Percentiles rank a stretch among this genome's conserved stretches.
phyloP scores from a whole-genome alignment of 2,113 vertebrate genomes.

The Callaeas wilsoni region DNA sequence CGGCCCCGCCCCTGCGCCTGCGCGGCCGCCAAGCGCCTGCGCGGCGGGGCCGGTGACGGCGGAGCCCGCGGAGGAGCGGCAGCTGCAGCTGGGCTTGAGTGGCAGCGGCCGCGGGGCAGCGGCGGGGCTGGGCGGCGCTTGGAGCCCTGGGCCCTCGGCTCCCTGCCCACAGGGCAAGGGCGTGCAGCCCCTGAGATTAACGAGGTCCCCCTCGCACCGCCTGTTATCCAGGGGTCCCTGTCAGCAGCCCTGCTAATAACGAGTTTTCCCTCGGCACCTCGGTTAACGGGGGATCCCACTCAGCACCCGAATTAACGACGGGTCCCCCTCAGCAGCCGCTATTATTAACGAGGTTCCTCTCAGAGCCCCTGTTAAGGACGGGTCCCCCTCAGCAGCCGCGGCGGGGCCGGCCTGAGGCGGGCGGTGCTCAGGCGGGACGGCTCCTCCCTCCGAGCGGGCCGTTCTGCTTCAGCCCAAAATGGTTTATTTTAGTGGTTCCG shows the following conservation, averaged over 20 bases:
- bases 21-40: not conserved
- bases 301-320: not conserved
- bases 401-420: not conserved
- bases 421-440: rapidly evolving
- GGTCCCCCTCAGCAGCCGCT: not conserved
- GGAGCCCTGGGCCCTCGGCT: not conserved
- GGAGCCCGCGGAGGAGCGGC: no score
- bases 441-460: not conserved
- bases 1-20: not conserved
- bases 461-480: rapidly evolving
- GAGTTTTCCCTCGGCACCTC: not conserved
- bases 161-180: rapidly evolving
- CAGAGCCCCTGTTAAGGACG: not conserved
- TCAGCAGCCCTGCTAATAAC: not conserved
- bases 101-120: rapidly evolving
- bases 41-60: not conserved
- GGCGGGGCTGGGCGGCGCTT: not conserved
- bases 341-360: not conserved
- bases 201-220: no score
- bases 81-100: no score
- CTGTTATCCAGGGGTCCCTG: no score
- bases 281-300: no score
- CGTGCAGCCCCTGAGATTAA: no score
- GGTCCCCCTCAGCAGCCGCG: not conserved
- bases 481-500: rapidly evolving